Base-by-base conservation (phyloP, 2,113 vertebrate species). In the Ctenomys sociabilis region DNA sequence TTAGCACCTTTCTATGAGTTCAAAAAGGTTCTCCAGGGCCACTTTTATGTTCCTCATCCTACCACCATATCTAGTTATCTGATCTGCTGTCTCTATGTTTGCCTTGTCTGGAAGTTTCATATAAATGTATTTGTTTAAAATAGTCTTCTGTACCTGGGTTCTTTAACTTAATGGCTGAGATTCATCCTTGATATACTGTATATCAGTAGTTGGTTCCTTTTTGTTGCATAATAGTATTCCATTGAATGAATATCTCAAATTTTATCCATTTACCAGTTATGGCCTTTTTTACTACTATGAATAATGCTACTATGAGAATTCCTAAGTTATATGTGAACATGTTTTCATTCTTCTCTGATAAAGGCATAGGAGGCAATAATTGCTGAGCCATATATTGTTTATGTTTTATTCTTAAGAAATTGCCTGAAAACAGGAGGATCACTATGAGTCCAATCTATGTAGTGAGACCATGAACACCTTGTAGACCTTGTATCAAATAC, bases 341-440 rank as follows among this genome's bases (percentile, higher is more conserved):
- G 37, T 77, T 90, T 83, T 91, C 24, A 45, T 93, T 93, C 88
- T 40, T 92, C 32, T 77, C 92, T 80, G 57, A 26, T 85, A 61
- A 70, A 49, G 77, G 28, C 59, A 52, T 80, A 68, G 77, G 37
- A 85, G 54, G 64, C n/a, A n/a, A 8, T 30, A 81, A 49, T 93
- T 82, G 32, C 54, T 81, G 21, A 92, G 84, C 66, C 24, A 66
- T 81, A 24, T 77, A 70, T 22, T 88, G 49, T 81, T 85, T 82
- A 59, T 96, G 13, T 93, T 93, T 87, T 87, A 73, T 73, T 87
- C 40, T 77, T 49, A 88, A 93, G 54, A 88, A 97, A 88, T 49
- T 85, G 11, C 43, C 35, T 49, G 49, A 49, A 49, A 49, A 49
- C 49, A 49, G 49, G 49, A 49, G 49, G 49, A 49, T 49, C 11